Percentiles rank a stretch among this genome's conserved stretches.
phyloP scores from a whole-genome alignment of 1,140 invertebrate species.

The Lordiphosa mommai region DNA sequence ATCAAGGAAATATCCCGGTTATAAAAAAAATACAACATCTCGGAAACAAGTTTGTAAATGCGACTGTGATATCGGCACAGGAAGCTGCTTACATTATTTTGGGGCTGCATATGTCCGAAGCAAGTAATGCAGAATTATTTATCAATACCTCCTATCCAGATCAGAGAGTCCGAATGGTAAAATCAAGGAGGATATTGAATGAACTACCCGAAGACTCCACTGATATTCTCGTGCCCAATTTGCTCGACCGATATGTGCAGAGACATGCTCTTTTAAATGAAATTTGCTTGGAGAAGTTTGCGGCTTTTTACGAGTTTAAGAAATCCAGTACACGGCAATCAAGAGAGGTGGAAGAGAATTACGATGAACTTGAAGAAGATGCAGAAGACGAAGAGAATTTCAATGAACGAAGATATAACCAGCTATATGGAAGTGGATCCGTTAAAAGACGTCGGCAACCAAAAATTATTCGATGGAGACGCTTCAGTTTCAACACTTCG shows the following conservation, averaged over 20 bases:
- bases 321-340: background rate
- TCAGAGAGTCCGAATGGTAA: too few species aligned
- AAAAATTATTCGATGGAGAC: too few species aligned
- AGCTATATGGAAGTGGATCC: background rate
- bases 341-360: too few species aligned
- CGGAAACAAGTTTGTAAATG: background rate
- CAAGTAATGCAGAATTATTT: too few species aligned
- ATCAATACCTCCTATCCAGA: too few species aligned
- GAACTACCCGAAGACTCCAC: background rate
- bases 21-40: background rate
- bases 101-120: too few species aligned
- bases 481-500: too few species aligned
- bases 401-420: background rate
- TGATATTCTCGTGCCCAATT: background rate
- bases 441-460: too few species aligned
- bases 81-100: too few species aligned
- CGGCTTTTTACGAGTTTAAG: background rate
- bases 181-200: too few species aligned
- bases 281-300: background rate
- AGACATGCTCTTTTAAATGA: background rate
- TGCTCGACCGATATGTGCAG: background rate
- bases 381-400: too few species aligned
- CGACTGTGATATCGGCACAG: background rate
- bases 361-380: too few species aligned
- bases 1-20: background rate